A percentile compares a stretch with the other conserved stretches of the same genome.
phyloP scores from a whole-genome alignment of 2,797 vertebrate species.

The Chaetophractus vellerosus region DNA sequence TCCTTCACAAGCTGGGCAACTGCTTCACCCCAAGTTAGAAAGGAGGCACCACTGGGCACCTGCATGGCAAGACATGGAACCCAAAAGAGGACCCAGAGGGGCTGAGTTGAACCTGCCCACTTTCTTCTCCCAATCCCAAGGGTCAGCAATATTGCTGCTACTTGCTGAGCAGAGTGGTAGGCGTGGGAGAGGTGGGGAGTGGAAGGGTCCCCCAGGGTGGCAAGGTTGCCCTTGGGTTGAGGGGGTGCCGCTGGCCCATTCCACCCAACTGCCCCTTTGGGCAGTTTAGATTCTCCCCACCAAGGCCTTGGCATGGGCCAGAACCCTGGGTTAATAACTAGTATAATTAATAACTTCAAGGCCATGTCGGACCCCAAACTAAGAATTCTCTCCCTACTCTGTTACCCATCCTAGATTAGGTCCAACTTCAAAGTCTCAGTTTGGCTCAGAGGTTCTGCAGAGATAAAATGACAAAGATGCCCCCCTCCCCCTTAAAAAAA shows the following conservation, averaged over 20 bases:
- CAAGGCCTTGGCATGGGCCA: not conserved
- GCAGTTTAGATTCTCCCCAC: not conserved
- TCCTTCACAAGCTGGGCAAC: not conserved
- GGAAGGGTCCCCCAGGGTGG: not conserved
- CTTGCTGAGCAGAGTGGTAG: not conserved
- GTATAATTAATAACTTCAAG: not conserved
- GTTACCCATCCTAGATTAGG: constrained; percentile 19
- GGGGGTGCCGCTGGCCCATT: too few relatives aligned
- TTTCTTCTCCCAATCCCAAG: not conserved
- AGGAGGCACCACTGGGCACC: not conserved
- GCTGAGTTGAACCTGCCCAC: not conserved
- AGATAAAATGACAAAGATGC: not conserved
- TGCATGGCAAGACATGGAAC: not conserved
- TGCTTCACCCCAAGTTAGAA: not conserved
- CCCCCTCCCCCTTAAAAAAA: not conserved
- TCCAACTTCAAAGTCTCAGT: constrained; percentile 17
- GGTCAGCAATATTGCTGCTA: not conserved
- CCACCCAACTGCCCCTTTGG: accelerated
- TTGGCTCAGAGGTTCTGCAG: constrained; percentile 1
- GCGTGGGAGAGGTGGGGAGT: not conserved
- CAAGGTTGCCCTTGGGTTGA: too few relatives aligned
- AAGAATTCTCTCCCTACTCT: not conserved
- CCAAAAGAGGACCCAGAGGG: not conserved
- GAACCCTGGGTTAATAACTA: not conserved
- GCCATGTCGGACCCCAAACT: not conserved